phyloP scores from a whole-genome alignment of 2,113 vertebrate genomes.

The Mastomys coucha region DNA sequence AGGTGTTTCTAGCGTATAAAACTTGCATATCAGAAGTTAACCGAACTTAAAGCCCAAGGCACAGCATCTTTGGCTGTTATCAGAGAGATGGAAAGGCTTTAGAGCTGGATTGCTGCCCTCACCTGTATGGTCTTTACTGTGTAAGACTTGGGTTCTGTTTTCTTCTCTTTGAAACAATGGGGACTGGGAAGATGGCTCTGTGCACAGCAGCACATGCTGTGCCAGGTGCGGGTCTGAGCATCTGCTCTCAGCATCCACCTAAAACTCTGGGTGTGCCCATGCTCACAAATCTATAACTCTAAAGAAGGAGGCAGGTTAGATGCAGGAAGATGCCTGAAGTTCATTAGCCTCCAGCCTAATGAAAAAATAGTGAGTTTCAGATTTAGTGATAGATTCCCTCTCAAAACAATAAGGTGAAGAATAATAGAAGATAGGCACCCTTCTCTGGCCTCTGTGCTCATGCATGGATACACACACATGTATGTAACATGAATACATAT shows the following conservation, averaged over 20 bases:
- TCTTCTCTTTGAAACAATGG: constrained; percentile 1
- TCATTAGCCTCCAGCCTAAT: no score
- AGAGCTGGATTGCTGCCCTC: background rate
- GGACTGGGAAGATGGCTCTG: background rate
- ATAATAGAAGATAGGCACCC: background rate
- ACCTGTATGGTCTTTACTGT: background rate
- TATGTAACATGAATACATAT: background rate
- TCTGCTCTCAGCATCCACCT: background rate
- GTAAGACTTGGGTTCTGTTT: constrained; percentile 11
- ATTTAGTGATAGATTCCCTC: background rate
- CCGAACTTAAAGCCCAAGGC: background rate
- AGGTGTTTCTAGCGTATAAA: background rate
- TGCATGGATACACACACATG: background rate
- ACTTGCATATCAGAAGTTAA: background rate
- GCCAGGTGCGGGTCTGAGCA: background rate
- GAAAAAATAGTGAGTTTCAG: no score
- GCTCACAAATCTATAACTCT: background rate
- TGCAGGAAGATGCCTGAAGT: no score
- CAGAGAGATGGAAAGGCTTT: background rate
- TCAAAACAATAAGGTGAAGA: background rate
- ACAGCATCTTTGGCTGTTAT: background rate
- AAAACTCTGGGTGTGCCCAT: no score
- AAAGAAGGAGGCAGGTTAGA: background rate
- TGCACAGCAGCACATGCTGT: background rate
- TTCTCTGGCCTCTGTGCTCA: background rate